These are phyloP conservation scores for Erynnis tages DNA, from an alignment of 2,888 invertebrate genomes.

Conservation along the genomic window DNA sequence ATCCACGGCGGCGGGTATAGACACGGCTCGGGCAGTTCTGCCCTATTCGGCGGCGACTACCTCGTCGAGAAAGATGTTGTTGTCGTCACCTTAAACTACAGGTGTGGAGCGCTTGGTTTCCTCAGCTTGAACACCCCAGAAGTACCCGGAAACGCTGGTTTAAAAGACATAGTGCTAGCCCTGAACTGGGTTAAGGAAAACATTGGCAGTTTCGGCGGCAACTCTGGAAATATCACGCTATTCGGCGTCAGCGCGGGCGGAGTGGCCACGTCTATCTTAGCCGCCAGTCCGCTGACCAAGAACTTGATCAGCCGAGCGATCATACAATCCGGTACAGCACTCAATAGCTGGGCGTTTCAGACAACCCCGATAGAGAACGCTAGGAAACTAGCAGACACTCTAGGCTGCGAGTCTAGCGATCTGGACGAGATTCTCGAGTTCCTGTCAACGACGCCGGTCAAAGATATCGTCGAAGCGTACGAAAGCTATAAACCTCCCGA, in stretches of 20 bases:
- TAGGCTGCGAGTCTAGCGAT: slow-evolving; percentile 61
- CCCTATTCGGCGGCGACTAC: slow-evolving; percentile 73
- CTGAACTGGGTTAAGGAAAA: slow-evolving; percentile 68
- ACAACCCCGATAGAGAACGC: slow-evolving; percentile 60
- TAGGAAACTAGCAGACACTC: slow-evolving; percentile 45
- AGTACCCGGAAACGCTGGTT: slow-evolving; percentile 70
- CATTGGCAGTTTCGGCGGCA: slow-evolving; percentile 68
- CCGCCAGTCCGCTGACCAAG: slow-evolving; percentile 63
- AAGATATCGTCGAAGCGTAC: slow-evolving; percentile 58
- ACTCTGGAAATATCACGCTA: slow-evolving; percentile 63
- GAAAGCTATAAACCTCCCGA: slow-evolving; percentile 39
- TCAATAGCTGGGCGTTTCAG: slow-evolving; percentile 50
- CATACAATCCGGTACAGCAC: slow-evolving; percentile 61
- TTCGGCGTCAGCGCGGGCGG: slow-evolving; percentile 70
- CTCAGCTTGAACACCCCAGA: slow-evolving; percentile 67
- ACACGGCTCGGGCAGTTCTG: slow-evolving; percentile 75
- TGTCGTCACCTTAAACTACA: slow-evolving; percentile 80
- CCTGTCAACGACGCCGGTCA: slow-evolving; percentile 55
- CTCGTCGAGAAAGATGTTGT: slow-evolving; percentile 81
- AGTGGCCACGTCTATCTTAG: slow-evolving; percentile 48
- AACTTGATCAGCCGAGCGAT: slow-evolving; percentile 61
- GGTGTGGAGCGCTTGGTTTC: slow-evolving; percentile 72
- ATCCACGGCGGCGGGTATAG: slow-evolving; percentile 80
- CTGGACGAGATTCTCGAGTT: slow-evolving; percentile 64
- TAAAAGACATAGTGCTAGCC: slow-evolving; percentile 67